A percentile compares a stretch with the other conserved stretches of the same genome.
These are phyloP conservation scores for Nephotettix cincticeps DNA, from an alignment of 1,140 invertebrate species.

Conservation along the genomic window DNA sequence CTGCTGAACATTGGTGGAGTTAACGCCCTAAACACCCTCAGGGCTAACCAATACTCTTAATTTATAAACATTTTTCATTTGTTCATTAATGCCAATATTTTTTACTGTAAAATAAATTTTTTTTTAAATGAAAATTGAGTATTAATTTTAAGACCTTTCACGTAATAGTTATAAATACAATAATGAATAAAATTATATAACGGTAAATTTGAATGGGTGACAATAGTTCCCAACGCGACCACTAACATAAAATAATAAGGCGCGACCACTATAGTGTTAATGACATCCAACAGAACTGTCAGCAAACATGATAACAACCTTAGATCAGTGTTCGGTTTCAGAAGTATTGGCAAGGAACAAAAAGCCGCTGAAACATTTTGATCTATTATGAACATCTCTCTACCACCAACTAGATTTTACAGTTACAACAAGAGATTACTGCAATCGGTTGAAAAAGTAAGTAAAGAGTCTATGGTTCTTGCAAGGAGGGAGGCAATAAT, in stretches of 20 bases:
- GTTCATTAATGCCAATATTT: too few species aligned
- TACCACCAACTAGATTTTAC: not conserved
- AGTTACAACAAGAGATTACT: not conserved
- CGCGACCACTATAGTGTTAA: too few species aligned
- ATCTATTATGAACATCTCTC: not conserved
- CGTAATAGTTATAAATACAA: too few species aligned
- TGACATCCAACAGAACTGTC: not conserved
- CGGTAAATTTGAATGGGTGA: too few species aligned
- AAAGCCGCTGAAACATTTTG: conserved; percentile 16
- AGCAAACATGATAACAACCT: conserved; percentile 15
- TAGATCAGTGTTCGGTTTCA: not conserved
- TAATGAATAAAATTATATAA: too few species aligned
- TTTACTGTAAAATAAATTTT: too few species aligned
- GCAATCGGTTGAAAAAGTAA: not conserved
- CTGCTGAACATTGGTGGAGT: too few species aligned
- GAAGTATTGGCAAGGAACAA: conserved; percentile 21
- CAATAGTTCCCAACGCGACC: too few species aligned
- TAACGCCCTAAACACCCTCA: not conserved
- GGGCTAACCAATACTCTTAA: not conserved
- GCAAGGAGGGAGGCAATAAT: conserved; percentile 1
- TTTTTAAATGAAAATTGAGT: too few species aligned
- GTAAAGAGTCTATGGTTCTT: conserved; percentile 16
- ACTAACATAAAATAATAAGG: too few species aligned
- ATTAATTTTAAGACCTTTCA: too few species aligned
- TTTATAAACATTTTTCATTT: too few species aligned